These are phyloP conservation scores for Trematomus bernacchii DNA, from an alignment of 2,797 vertebrate species.

Conservation along the genomic window DNA sequence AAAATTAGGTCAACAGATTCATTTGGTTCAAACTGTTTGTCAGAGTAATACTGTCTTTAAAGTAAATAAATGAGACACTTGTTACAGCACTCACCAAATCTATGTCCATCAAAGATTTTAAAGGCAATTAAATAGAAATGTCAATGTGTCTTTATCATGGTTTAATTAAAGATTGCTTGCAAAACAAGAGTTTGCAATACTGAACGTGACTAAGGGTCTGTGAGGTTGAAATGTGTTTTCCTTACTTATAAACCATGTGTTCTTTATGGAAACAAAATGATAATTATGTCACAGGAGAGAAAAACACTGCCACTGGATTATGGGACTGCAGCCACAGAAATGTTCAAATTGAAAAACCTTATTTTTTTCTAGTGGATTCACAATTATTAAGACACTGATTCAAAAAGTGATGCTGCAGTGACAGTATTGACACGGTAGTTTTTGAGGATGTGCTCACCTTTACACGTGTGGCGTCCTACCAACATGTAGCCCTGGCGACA, in stretches of 20 bases:
- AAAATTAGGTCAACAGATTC: too few relatives aligned
- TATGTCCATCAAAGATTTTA: background rate
- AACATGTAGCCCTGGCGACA: constrained; percentile 91
- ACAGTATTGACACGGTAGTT: constrained; percentile 14
- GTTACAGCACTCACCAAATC: background rate
- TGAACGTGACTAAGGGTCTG: background rate
- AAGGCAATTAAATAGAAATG: background rate
- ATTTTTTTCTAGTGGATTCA: too few relatives aligned
- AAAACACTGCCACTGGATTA: background rate
- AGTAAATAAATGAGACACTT: background rate
- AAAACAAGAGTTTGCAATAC: background rate
- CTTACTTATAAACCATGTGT: background rate
- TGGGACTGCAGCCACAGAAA: too few relatives aligned
- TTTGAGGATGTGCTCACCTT: constrained; percentile 83
- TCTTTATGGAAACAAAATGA: constrained; percentile 1
- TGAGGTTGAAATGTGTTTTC: background rate
- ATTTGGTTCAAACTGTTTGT: too few relatives aligned
- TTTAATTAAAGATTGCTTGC: background rate
- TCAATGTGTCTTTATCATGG: background rate
- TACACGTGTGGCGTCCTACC: constrained; percentile 86
- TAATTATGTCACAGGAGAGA: background rate
- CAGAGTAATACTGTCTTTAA: too few relatives aligned
- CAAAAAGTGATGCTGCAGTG: constrained; percentile 7
- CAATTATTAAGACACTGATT: background rate
- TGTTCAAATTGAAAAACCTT: too few relatives aligned